Conservation (phyloP, 1,140 invertebrate species). For the Pemphigus obesinymphae region DNA sequence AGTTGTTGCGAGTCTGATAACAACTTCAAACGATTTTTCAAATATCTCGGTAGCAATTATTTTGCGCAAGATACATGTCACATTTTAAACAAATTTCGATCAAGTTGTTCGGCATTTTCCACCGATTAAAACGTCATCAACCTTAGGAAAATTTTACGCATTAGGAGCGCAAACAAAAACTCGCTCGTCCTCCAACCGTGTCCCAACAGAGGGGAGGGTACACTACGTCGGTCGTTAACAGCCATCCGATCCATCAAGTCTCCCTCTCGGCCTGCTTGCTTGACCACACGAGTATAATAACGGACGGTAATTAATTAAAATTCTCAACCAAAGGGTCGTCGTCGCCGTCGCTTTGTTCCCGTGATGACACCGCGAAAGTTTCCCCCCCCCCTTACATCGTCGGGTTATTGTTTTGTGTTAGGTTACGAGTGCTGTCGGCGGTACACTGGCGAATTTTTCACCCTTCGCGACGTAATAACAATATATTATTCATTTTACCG, state of each 20-base stretch:
- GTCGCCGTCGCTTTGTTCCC: constrained; percentile 22
- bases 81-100: not conserved
- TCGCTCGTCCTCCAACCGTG: not conserved
- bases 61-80: not conserved
- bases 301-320: constrained; percentile 36
- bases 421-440: constrained; percentile 10
- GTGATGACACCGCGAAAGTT: constrained; percentile 38
- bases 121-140: constrained; percentile 19
- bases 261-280: not conserved
- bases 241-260: constrained; percentile 33
- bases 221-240: constrained; percentile 33
- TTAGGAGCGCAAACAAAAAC: constrained; percentile 1
- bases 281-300: constrained; percentile 40
- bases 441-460: not conserved
- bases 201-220: not conserved
- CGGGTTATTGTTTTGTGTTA: constrained; percentile 23
- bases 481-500: not conserved
- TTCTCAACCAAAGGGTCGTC: constrained; percentile 28
- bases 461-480: constrained; percentile 1
- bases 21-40: not conserved
- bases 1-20: not conserved
- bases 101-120: not conserved
- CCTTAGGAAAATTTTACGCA: constrained; percentile 17
- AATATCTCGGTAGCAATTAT: not conserved
- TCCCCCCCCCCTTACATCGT: not conserved